Percentiles rank a stretch among this genome's conserved stretches.
These are phyloP conservation scores for Camponotus vicinus DNA, from an alignment of 1,140 invertebrate genomes.

Conservation along the genomic window DNA sequence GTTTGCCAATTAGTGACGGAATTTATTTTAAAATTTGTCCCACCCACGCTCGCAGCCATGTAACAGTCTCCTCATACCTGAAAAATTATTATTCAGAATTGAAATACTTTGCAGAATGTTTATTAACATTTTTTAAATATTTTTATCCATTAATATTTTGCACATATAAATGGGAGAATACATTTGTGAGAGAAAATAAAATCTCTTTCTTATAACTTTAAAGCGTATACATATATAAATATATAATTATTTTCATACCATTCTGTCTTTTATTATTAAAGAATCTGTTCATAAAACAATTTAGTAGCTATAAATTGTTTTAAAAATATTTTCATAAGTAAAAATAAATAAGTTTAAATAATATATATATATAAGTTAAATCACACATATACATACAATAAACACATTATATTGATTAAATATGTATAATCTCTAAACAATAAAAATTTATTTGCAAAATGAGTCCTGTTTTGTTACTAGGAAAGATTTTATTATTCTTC, in stretches of 20 bases:
- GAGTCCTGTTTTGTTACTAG: not conserved
- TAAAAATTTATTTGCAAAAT: not conserved
- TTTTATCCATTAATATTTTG: not conserved
- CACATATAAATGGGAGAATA: not conserved
- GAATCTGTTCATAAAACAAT: not conserved
- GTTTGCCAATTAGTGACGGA: conserved; percentile 10
- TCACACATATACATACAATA: too few species aligned
- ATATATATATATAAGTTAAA: too few species aligned
- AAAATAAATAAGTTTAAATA: not conserved
- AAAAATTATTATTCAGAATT: not conserved
- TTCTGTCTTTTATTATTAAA: not conserved
- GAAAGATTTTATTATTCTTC: not conserved
- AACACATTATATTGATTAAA: not conserved
- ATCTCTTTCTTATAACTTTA: not conserved
- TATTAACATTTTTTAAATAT: not conserved
- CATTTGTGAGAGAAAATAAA: not conserved
- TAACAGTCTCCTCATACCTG: not conserved
- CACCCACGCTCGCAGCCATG: not conserved
- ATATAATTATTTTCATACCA: not conserved
- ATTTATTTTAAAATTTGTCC: conserved; percentile 14
- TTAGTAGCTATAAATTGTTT: not conserved
- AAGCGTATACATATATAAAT: not conserved
- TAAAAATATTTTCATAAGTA: not conserved
- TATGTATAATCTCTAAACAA: not conserved
- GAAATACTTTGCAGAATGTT: not conserved